Evolutionary conservation across 2,888 invertebrate genomes (phyloP).

Genomic region (Pachymerium ferrugineum): DNA sequence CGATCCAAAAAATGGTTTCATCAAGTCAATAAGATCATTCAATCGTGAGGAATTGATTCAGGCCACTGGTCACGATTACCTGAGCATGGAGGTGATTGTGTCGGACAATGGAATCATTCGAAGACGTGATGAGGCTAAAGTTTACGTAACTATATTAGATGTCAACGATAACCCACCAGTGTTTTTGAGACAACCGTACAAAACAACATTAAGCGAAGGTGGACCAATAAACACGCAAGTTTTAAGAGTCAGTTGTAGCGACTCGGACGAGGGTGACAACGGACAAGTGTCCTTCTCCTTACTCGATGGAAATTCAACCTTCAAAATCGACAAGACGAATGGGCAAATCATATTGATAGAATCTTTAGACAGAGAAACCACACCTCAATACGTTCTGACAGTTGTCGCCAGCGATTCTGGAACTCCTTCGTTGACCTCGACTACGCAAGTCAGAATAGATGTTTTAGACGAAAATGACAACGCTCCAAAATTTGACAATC

Average conservation of each 20-base stretch:
- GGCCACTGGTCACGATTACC: slow-evolving; percentile 67
- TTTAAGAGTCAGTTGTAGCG: slow-evolving; percentile 75
- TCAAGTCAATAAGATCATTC: slow-evolving; percentile 75
- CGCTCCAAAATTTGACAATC: slow-evolving; percentile 63
- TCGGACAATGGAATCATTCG: slow-evolving; percentile 73
- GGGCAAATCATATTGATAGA: slow-evolving; percentile 75
- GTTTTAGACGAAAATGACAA: slow-evolving; percentile 93
- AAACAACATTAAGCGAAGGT: slow-evolving; percentile 84
- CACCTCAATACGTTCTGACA: slow-evolving; percentile 66
- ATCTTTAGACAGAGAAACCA: slow-evolving; percentile 75
- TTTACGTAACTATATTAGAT: slow-evolving; percentile 79
- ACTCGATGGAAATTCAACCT: slow-evolving; percentile 44
- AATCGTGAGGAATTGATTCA: slow-evolving; percentile 82
- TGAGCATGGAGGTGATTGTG: slow-evolving; percentile 79
- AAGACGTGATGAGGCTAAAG: slow-evolving; percentile 76
- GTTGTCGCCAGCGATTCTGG: slow-evolving; percentile 85
- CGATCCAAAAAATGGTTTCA: slow-evolving; percentile 83
- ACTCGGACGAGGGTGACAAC: slow-evolving; percentile 81
- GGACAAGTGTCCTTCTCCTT: slow-evolving; percentile 77
- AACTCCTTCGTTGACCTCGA: slow-evolving; percentile 60
- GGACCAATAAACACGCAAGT: slow-evolving; percentile 74
- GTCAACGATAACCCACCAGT: slow-evolving; percentile 85
- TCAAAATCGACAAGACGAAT: slow-evolving; percentile 78
- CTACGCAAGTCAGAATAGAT: slow-evolving; percentile 68
- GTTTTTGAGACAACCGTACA: slow-evolving; percentile 75